Evolutionary conservation across 1,140 invertebrate species (phyloP).

Genomic region (Idris sp.): DNA sequence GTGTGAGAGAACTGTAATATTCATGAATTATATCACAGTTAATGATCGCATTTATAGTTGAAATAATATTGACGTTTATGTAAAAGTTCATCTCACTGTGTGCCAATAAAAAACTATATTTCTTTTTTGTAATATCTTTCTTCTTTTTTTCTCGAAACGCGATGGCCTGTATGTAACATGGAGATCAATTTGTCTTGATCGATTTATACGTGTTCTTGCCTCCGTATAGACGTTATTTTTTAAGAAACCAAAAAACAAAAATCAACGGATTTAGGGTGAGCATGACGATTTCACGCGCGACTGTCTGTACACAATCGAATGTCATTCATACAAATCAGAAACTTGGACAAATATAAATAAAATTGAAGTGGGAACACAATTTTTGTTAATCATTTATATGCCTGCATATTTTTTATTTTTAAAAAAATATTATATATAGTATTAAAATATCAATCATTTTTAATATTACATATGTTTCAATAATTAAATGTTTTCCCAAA

Average conservation of each 20-base stretch:
- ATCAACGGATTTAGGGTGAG: slow-evolving; percentile 61
- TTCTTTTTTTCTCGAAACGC: slow-evolving; percentile 45
- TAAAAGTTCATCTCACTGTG: slow-evolving; percentile 60
- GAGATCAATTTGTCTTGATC: slow-evolving; percentile 63
- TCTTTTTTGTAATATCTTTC: too few species aligned
- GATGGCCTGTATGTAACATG: slow-evolving; percentile 47
- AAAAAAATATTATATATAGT: too few species aligned
- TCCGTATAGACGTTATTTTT: slow-evolving; percentile 72
- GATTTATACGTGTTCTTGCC: slow-evolving; percentile 69
- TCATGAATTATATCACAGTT: slow-evolving; percentile 55
- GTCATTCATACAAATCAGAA: slow-evolving; percentile 65
- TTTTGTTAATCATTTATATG: too few species aligned
- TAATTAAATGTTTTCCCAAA: too few species aligned
- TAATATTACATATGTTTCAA: too few species aligned
- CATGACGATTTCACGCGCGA: slow-evolving; percentile 65
- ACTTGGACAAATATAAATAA: slow-evolving; percentile 71
- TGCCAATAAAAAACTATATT: slow-evolving; percentile 53
- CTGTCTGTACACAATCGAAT: slow-evolving; percentile 69
- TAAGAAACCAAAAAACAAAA: too few species aligned
- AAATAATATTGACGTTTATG: slow-evolving; percentile 60
- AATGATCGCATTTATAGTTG: slow-evolving; percentile 57
- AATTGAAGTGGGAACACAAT: slow-evolving; percentile 61
- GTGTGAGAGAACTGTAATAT: slow-evolving; percentile 25
- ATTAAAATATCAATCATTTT: too few species aligned
- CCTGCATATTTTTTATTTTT: too few species aligned